Conservation (phyloP, 2,113 vertebrate genomes). For the Chloroceryle aenea region DNA sequence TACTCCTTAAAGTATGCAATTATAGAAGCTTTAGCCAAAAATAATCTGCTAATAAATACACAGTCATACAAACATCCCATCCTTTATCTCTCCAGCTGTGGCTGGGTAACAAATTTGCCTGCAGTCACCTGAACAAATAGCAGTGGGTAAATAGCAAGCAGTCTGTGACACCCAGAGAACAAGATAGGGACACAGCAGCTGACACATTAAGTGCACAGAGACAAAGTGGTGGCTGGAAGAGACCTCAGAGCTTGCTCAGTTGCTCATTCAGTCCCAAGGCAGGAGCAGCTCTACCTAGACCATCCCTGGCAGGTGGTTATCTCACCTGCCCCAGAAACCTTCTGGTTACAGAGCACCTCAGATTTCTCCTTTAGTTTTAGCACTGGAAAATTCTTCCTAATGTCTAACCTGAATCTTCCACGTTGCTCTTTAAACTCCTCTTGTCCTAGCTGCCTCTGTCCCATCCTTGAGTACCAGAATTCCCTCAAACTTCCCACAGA, state of each 20-base stretch:
- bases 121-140: too few relatives aligned
- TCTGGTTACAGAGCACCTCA: background rate
- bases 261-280: background rate
- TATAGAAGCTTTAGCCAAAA: background rate
- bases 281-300: background rate
- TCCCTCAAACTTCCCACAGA: background rate
- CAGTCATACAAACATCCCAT: background rate
- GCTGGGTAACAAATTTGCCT: background rate
- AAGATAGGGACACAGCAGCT: accelerated
- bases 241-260: background rate
- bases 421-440: background rate
- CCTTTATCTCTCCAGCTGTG: background rate
- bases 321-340: background rate
- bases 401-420: background rate
- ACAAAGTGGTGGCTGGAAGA: background rate
- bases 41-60: background rate
- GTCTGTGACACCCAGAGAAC: background rate
- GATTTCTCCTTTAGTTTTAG: background rate
- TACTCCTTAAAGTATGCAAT: background rate
- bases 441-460: background rate
- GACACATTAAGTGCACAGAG: background rate
- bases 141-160: too few relatives aligned
- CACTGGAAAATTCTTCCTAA: background rate
- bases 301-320: background rate
- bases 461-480: background rate